Evolutionary conservation across 1,140 invertebrate genomes (phyloP).

Genomic region (Trichonephila clavipes): DNA sequence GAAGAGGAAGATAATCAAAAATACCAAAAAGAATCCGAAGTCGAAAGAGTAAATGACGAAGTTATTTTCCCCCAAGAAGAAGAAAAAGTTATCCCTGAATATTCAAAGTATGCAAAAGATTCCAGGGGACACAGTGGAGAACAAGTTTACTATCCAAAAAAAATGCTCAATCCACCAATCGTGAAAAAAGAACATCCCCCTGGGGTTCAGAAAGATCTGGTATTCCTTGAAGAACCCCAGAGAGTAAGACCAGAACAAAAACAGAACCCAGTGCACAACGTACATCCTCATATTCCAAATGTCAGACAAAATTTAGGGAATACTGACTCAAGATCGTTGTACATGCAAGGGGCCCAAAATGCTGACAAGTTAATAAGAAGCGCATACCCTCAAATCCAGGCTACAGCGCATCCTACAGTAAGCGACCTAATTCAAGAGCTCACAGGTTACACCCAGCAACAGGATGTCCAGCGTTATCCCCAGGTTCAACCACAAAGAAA

Average conservation of each 20-base stretch:
- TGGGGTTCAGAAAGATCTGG: conserved; percentile 7
- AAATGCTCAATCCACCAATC: background rate
- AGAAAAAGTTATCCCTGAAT: conserved; percentile 22
- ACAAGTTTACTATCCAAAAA: background rate
- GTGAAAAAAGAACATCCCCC: background rate
- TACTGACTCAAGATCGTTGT: background rate
- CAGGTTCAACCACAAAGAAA: background rate
- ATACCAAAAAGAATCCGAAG: background rate
- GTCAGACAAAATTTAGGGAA: background rate
- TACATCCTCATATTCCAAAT: conserved; percentile 11
- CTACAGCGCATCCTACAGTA: background rate
- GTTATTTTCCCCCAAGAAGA: conserved; percentile 33
- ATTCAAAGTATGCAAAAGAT: background rate
- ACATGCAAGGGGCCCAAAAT: conserved; percentile 50
- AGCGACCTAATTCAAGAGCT: conserved; percentile 42
- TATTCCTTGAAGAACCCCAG: background rate
- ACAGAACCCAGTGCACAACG: background rate
- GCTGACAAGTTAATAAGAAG: conserved; percentile 52
- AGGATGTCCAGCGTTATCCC: background rate
- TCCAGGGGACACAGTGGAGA: conserved; percentile 12
- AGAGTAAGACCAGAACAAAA: background rate
- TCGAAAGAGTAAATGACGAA: background rate
- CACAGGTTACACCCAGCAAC: background rate
- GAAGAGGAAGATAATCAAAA: background rate
- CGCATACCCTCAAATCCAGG: conserved; percentile 51